phyloP scores from a whole-genome alignment of 2,113 vertebrate species.

The Hemibagrus wyckioides region DNA sequence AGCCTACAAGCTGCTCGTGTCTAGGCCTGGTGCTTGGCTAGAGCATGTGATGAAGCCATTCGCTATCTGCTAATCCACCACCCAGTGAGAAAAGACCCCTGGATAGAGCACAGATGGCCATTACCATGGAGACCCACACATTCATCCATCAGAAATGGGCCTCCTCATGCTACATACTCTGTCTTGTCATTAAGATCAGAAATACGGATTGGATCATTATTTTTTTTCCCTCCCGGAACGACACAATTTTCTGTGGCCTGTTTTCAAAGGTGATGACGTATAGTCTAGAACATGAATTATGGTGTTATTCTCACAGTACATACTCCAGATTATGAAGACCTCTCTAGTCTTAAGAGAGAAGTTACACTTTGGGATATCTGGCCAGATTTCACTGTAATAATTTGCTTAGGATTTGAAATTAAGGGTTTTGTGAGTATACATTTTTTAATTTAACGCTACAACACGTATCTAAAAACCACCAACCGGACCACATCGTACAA shows the following conservation, averaged over 20 bases:
- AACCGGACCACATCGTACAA: background rate
- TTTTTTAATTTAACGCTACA: background rate
- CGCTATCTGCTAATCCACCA: slow-evolving; percentile 39
- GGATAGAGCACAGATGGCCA: slow-evolving; percentile 51
- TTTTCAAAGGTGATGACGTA: background rate
- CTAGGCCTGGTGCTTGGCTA: slow-evolving; percentile 22
- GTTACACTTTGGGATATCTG: background rate
- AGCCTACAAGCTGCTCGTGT: background rate
- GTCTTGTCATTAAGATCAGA: background rate
- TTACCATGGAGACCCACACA: slow-evolving; percentile 47
- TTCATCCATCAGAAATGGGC: slow-evolving; percentile 35
- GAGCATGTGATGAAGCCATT: slow-evolving; percentile 24
- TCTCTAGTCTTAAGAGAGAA: background rate
- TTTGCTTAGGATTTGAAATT: background rate
- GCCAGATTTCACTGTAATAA: too few species aligned
- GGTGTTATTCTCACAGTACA: background rate
- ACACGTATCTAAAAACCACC: too few species aligned
- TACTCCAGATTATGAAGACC: background rate
- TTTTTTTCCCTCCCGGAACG: background rate
- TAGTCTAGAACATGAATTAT: too few species aligned
- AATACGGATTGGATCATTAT: background rate
- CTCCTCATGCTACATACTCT: background rate
- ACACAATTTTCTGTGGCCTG: background rate
- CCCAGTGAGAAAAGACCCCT: slow-evolving; percentile 42
- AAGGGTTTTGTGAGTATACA: background rate